Base-by-base conservation (phyloP, 2,888 invertebrate species). In the Phaedon cochleariae region DNA sequence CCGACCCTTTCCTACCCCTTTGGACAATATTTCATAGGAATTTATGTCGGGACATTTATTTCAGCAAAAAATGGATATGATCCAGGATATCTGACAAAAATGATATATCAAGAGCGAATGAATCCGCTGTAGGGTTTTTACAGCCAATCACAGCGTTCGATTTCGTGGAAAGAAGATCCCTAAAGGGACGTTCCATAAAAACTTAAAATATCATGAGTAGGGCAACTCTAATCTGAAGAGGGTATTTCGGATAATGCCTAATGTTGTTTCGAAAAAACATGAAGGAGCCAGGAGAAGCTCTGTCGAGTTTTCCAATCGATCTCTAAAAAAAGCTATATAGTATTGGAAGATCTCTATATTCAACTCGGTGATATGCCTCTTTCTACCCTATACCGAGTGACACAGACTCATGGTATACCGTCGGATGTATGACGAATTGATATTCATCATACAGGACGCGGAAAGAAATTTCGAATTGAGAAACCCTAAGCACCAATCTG, bases 61-160 rank as follows among this genome's bases (percentile, higher is more conserved):
- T 22, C 41, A 10, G 45, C 45, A 57, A 57, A 57, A 57, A 57
- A 45, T 57, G 45, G 55, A 45, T 45, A 57, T 57, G 26, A 57
- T 41, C 57, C 57, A 20, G 26, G 57, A 57, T 57, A 57, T 17
- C 57, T 57, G 57, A 57, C 57, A 57, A 57, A 57, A 57, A 57
- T 57, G 57, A 57, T 57, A 57, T 57, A 57, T 57, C 46, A 45
- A 29, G 45, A 41, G 57, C 22, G 37, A 57, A 34, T 57, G 37
- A 57, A 45, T 20, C 57, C 45, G 41, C 57, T 45, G 45, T 57
- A 45, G 57, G 45, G 41, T 57, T 26, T 45, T 57, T 41, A 57
- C 57, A 18, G 57, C 57, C 57, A 57, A 57, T 57, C 45, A 26
- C 41, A 41, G 3, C n/a, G 41, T 41, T 41, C 15, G 41, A 41